Evolutionary conservation across 2,113 vertebrate species (phyloP).

Genomic region (Barbus barbus): DNA sequence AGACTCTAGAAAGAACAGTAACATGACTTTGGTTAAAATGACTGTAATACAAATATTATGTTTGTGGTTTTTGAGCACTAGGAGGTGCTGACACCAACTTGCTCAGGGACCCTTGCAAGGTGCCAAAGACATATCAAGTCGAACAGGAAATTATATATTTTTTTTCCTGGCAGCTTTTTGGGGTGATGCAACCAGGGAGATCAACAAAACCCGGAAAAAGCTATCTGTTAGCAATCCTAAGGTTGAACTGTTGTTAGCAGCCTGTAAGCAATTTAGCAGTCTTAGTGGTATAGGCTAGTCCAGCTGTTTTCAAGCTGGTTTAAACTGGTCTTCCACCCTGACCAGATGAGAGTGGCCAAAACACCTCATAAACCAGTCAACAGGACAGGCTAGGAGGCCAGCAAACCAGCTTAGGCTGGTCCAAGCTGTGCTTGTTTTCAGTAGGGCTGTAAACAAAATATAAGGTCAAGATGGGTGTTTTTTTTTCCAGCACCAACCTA

Average conservation of each 20-base stretch:
- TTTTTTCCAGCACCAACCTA: no score
- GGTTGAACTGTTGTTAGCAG: background rate
- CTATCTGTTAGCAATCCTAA: background rate
- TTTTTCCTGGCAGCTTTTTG: background rate
- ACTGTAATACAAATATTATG: background rate
- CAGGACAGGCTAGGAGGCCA: background rate
- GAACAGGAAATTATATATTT: background rate
- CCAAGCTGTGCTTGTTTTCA: background rate
- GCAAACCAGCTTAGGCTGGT: background rate
- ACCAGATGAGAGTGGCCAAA: conserved; percentile 6
- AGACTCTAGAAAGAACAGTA: background rate
- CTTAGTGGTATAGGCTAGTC: background rate
- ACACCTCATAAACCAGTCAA: background rate
- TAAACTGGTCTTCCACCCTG: background rate
- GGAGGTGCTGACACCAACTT: background rate
- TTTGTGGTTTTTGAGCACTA: background rate
- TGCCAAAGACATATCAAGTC: background rate
- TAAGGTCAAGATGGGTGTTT: background rate
- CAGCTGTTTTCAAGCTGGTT: background rate
- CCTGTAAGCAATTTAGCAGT: background rate
- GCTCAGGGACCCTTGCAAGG: background rate
- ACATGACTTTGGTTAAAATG: background rate
- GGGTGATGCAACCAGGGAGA: background rate
- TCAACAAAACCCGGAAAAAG: background rate
- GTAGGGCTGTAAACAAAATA: background rate